Evolutionary conservation across 64 coral and sea anemone genomes (phyloP).

Genomic region (Cladopsammia gracilis): DNA sequence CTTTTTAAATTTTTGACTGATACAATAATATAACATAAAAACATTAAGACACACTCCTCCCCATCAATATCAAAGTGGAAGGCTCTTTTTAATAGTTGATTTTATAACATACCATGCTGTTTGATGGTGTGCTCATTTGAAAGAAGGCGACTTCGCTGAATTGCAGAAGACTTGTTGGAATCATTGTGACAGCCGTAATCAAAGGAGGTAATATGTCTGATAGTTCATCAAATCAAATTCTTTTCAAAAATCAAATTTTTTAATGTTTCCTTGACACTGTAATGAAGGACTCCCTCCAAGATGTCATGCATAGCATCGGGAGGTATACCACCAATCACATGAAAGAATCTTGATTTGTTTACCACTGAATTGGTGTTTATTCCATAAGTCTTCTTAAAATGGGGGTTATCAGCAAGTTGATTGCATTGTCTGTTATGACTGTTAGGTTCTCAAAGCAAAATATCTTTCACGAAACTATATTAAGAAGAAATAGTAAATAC

Average conservation of each 20-base stretch:
- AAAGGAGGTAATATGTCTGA: constrained; percentile 20
- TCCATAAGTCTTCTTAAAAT: constrained; percentile 34
- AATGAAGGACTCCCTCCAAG: too few species aligned
- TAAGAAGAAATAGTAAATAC: too few species aligned
- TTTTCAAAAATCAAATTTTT: constrained; percentile 54
- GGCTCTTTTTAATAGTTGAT: too few species aligned
- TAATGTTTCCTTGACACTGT: constrained; percentile 59
- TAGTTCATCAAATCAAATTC: constrained; percentile 76
- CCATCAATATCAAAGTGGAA: too few species aligned
- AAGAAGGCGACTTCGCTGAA: constrained; percentile 38
- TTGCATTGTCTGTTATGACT: constrained; percentile 47
- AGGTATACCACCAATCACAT: constrained; percentile 74
- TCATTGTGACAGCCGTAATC: constrained; percentile 73
- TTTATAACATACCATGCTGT: constrained; percentile 84
- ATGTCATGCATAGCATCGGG: constrained; percentile 82
- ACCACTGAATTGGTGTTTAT: constrained; percentile 47
- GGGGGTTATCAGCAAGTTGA: not conserved
- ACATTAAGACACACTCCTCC: too few species aligned
- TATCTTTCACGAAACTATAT: constrained; percentile 76
- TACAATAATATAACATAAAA: too few species aligned
- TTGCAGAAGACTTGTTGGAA: constrained; percentile 60
- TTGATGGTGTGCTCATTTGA: constrained; percentile 2
- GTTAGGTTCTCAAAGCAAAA: constrained; percentile 45
- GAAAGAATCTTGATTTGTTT: constrained; percentile 54
- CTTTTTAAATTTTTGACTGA: too few species aligned